phyloP scores from a whole-genome alignment of 1,140 invertebrate genomes.

The Acromyrmex charruanus region DNA sequence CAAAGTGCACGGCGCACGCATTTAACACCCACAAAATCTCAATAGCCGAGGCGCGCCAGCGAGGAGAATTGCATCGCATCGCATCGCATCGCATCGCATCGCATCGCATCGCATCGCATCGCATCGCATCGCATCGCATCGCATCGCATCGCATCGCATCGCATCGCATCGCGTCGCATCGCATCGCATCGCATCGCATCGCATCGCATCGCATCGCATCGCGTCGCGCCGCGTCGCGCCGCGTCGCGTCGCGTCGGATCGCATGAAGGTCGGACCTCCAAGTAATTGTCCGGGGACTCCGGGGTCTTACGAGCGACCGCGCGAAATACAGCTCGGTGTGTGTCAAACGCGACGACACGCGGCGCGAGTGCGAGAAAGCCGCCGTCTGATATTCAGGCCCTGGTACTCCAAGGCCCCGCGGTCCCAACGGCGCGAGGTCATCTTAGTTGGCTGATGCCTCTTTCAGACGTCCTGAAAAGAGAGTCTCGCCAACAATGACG shows the following conservation, averaged over 20 bases:
- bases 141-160: conserved; percentile 14
- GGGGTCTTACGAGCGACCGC: conserved; percentile 28
- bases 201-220: conserved; percentile 3
- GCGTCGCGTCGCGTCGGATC: conserved; percentile 38
- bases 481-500: conserved; percentile 79
- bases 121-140: conserved; percentile 9
- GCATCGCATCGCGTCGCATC: conserved; percentile 36
- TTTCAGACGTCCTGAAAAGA: conserved; percentile 78
- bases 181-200: conserved; percentile 8
- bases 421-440: conserved; percentile 76
- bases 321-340: conserved; percentile 53
- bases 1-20: background rate
- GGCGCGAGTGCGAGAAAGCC: conserved; percentile 38
- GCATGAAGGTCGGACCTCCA: conserved; percentile 24
- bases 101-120: conserved; percentile 2
- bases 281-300: conserved; percentile 54
- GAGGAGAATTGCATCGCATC: conserved; percentile 43
- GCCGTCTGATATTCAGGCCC: conserved; percentile 47
- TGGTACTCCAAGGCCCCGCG: conserved; percentile 70
- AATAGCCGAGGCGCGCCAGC: conserved; percentile 24
- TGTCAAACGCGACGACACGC: conserved; percentile 36
- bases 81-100: background rate
- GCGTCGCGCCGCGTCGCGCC: background rate
- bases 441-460: conserved; percentile 75
- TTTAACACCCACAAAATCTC: conserved; percentile 43